Conservation (phyloP, 2,888 invertebrate species). For the Cantharis nigra region DNA sequence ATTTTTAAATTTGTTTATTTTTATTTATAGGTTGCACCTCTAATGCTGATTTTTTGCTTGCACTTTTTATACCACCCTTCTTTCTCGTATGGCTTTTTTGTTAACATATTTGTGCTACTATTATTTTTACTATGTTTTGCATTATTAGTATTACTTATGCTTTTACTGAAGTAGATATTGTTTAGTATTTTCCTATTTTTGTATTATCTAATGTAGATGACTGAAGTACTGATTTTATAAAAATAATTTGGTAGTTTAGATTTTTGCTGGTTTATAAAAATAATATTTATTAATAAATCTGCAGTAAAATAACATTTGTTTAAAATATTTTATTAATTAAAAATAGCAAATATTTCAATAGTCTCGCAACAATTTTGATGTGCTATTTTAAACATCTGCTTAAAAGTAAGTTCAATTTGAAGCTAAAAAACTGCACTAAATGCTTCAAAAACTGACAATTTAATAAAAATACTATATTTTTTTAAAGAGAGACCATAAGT, state of each 20-base stretch:
- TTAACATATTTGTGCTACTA: slow-evolving; percentile 38
- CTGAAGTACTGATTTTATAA: not conserved
- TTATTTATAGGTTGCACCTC: slow-evolving; percentile 36
- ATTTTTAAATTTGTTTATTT: slow-evolving; percentile 2
- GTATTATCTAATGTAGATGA: not conserved
- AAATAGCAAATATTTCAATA: not conserved
- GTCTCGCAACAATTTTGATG: not conserved
- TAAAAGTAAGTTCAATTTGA: not conserved
- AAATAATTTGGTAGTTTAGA: not conserved
- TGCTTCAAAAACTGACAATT: not conserved
- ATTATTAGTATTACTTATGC: not conserved
- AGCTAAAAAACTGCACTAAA: not conserved
- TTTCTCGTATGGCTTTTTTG: slow-evolving; percentile 43
- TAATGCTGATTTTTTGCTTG: slow-evolving; percentile 44
- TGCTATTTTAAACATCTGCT: not conserved
- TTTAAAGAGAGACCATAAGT: not conserved
- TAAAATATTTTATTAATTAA: not conserved
- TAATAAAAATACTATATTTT: not conserved
- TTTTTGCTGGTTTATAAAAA: not conserved
- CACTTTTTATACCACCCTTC: slow-evolving; percentile 47
- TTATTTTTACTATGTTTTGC: slow-evolving; percentile 11
- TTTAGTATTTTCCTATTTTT: not conserved
- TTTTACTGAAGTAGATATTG: not conserved
- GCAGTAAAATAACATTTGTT: not conserved
- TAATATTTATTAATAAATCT: not conserved